Evolutionary conservation across 2,797 vertebrate genomes (phyloP).

Genomic region (Lepilemur ruficaudatus): DNA sequence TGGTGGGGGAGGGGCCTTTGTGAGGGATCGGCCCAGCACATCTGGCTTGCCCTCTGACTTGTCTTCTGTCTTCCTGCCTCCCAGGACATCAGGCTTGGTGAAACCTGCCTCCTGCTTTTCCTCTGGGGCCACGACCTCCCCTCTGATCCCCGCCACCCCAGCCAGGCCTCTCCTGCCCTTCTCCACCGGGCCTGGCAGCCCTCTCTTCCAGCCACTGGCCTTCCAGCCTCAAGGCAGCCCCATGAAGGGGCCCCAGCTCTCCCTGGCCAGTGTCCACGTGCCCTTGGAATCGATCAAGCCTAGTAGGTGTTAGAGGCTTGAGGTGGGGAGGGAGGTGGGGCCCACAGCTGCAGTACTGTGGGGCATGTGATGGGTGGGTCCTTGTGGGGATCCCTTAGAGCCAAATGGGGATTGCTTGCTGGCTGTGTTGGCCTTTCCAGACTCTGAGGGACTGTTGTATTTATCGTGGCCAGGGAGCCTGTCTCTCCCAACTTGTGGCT

Average conservation of each 20-base stretch:
- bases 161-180: conserved; percentile 80
- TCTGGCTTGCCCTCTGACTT: background rate
- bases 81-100: conserved; percentile 80
- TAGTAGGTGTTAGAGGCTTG: conserved; percentile 87
- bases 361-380: background rate
- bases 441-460: background rate
- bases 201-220: conserved; percentile 87
- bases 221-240: conserved; percentile 87
- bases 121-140: conserved; percentile 66
- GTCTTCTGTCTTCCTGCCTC: conserved; percentile 55
- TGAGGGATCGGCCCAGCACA: background rate
- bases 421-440: no score
- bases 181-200: conserved; percentile 87
- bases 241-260: conserved; percentile 86
- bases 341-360: accelerated
- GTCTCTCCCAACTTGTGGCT: background rate
- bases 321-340: background rate
- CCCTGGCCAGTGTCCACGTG: conserved; percentile 91
- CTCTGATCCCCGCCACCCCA: conserved; percentile 70
- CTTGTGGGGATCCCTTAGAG: background rate
- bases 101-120: conserved; percentile 73
- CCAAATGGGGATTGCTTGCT: accelerated
- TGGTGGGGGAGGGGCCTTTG: no score
- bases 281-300: conserved; percentile 94
- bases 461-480: accelerated